A percentile compares a stretch with the other conserved stretches of the same genome.
Evolutionary conservation across 2,797 vertebrate genomes (phyloP).

Genomic region (Cossypha polioptera): DNA sequence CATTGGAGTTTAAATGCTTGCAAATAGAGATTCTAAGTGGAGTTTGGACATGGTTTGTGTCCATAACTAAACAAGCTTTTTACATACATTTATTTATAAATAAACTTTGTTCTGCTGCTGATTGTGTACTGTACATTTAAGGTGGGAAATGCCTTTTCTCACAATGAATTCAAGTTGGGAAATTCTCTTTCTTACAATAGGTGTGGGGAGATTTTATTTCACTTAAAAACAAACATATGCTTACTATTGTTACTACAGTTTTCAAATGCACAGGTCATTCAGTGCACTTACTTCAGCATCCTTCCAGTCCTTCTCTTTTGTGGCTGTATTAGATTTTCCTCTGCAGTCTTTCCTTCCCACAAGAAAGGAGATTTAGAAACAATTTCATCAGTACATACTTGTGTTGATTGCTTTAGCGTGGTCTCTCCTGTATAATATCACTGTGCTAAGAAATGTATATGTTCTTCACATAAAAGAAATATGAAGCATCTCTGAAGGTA

Average conservation of each 20-base stretch:
- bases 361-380: background rate
- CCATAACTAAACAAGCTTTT: background rate
- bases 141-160: background rate
- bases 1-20: background rate
- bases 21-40: background rate
- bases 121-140: background rate
- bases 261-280: background rate
- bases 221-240: background rate
- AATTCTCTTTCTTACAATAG: background rate
- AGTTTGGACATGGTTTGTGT: background rate
- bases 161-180: background rate
- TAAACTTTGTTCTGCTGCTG: background rate
- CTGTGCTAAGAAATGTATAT: background rate
- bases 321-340: background rate
- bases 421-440: background rate
- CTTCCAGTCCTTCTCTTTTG: background rate
- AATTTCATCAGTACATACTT: background rate
- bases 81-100: background rate
- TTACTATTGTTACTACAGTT: background rate
- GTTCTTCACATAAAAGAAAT: background rate
- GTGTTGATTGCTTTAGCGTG: background rate
- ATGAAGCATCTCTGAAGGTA: background rate
- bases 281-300: background rate
- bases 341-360: background rate
- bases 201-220: background rate